Conservation (phyloP, 1,140 invertebrate genomes). For the Venturia canescens region DNA sequence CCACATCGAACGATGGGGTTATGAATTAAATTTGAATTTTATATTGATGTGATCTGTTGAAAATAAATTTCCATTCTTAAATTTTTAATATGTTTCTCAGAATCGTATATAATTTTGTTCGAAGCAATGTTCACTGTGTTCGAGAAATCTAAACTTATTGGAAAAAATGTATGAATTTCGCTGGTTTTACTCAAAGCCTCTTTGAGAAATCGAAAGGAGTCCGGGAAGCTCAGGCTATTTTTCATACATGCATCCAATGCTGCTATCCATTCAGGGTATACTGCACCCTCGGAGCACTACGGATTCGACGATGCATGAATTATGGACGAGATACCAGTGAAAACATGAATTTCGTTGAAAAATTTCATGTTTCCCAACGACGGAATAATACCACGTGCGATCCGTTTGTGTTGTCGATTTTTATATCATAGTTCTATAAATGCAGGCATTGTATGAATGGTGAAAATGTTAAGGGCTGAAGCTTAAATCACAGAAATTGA, state of each 20-base stretch:
- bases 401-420: slow-evolving; percentile 11
- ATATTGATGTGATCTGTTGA: no score
- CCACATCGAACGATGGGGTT: no score
- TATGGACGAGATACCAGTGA: slow-evolving; percentile 46
- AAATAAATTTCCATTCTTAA: no score
- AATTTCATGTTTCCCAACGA: slow-evolving; percentile 28
- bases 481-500: no score
- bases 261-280: not conserved
- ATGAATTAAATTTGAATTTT: no score
- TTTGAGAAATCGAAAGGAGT: not conserved
- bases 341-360: slow-evolving; percentile 16
- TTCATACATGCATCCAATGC: not conserved
- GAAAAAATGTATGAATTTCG: not conserved
- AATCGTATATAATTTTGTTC: no score
- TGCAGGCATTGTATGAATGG: not conserved
- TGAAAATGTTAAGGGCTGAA: no score
- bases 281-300: not conserved
- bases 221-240: not conserved
- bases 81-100: no score
- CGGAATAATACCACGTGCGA: slow-evolving; percentile 7
- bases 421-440: not conserved
- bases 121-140: not conserved
- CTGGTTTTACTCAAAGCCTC: not conserved
- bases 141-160: not conserved
- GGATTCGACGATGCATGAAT: slow-evolving; percentile 54